These are phyloP conservation scores for Clangula hyemalis DNA, from an alignment of 2,797 vertebrate species.

Conservation along the genomic window DNA sequence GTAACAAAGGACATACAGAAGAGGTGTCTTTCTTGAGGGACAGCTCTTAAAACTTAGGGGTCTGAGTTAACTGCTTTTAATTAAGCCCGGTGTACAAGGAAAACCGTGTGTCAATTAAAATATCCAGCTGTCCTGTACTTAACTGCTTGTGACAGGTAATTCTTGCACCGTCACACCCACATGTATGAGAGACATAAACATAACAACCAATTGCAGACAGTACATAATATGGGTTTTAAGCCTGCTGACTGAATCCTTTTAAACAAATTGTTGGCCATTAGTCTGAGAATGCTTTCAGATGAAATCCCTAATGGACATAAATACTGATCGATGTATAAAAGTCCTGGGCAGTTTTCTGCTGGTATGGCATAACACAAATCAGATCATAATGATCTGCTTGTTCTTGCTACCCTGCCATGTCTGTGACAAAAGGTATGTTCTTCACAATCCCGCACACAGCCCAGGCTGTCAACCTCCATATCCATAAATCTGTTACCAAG, in stretches of 20 bases:
- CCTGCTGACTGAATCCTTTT: background rate
- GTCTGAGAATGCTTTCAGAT: constrained; percentile 10
- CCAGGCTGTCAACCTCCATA: background rate
- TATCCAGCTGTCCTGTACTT: background rate
- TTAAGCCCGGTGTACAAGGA: background rate
- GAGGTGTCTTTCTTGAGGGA: background rate
- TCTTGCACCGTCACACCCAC: background rate
- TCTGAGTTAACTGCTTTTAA: background rate
- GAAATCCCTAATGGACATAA: constrained; percentile 28
- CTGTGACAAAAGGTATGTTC: background rate
- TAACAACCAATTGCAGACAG: background rate
- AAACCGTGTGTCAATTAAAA: background rate
- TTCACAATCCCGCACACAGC: background rate
- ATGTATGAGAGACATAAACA: background rate
- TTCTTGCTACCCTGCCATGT: background rate
- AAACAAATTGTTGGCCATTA: constrained; percentile 27
- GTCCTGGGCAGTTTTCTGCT: background rate
- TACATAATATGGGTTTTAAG: background rate
- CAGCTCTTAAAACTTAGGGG: background rate
- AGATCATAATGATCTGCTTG: background rate
- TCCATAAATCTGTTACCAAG: background rate
- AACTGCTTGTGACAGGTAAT: background rate
- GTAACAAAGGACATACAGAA: background rate
- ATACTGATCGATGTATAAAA: background rate
- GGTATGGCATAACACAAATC: background rate